Evolutionary conservation across 2,888 invertebrate species (phyloP), one percentile per base, ranked within the genome.

Genomic region (Rhagophthalmus giganteus): DNA sequence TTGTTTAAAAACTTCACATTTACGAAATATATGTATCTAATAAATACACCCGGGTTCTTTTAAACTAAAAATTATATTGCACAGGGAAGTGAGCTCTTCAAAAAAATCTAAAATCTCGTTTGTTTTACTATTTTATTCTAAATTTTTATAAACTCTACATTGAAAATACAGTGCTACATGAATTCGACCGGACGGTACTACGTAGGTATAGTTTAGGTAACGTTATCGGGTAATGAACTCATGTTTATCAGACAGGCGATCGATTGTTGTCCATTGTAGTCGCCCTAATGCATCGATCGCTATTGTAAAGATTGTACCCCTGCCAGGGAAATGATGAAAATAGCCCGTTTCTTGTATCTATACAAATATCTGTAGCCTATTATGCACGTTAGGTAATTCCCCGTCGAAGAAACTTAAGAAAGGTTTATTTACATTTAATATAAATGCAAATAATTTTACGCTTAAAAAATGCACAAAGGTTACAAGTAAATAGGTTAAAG

Each of bases 191-290:
- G n/a, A n/a, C n/a, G n/a, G n/a, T n/a, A n/a, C 30, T 26, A 46
- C 46, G 45, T 34, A 39, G 34, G 34, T n/a, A 24, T 16, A 40
- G 40, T 46, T 26, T 48, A 40, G 51, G 64, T 62, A 65, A 67
- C 66, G 67, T 71, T 72, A 71, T 71, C 71, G 64, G 62, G 66
- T 71, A 72, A 72, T 72, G 71, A 72, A 72, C 67, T 70, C 69
- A 61, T 69, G 69, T 69, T 70, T 72, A 72, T 72, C 71, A 65
- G 69, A 65, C 65, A 59, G 63, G 59, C 64, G 62, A 72, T 72
- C 71, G 69, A 72, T 72, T 71, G 69, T 71, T 68, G 69, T 65
- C 69, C 70, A 70, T 72, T 72, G 71, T 72, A 61, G 62, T 66
- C 67, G 65, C 67, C 69, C 70, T 68, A 65, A 69, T 69, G 66